These are phyloP conservation scores for Psilopogon haemacephalus DNA, from an alignment of 2,113 vertebrate species.

Conservation along the genomic window DNA sequence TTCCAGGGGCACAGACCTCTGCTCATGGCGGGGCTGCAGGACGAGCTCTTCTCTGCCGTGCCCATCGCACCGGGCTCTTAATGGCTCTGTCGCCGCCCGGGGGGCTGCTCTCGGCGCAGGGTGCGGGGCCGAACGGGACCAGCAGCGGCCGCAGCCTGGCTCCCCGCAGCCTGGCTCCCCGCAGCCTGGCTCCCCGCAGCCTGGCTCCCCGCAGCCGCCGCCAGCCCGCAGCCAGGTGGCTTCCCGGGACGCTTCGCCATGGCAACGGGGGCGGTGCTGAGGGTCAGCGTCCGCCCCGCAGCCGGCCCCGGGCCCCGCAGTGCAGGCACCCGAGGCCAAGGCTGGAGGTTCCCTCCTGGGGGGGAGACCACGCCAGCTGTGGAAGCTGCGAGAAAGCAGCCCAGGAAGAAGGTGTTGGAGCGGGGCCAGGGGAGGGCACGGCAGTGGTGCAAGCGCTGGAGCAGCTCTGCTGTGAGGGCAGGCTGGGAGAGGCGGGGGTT, in stretches of 20 bases:
- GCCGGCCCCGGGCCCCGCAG: too few species aligned
- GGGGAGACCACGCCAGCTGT: fast-evolving
- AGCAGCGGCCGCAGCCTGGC: too few species aligned
- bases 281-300: neutral
- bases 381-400: neutral
- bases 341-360: fast-evolving
- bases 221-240: too few species aligned
- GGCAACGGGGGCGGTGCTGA: conserved; percentile 11
- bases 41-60: neutral
- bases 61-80: neutral
- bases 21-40: neutral
- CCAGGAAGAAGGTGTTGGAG: too few species aligned
- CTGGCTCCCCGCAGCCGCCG: too few species aligned
- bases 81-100: neutral
- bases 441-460: too few species aligned
- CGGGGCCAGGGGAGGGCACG: too few species aligned
- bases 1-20: neutral
- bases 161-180: neutral
- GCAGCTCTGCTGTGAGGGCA: too few species aligned
- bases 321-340: fast-evolving
- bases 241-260: conserved; percentile 44
- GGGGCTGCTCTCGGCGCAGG: neutral
- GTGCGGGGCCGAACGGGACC: too few species aligned
- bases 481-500: too few species aligned
- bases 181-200: fast-evolving